Evolutionary conservation across 2,888 invertebrate genomes (phyloP).

Genomic region (Sesia bembeciformis): DNA sequence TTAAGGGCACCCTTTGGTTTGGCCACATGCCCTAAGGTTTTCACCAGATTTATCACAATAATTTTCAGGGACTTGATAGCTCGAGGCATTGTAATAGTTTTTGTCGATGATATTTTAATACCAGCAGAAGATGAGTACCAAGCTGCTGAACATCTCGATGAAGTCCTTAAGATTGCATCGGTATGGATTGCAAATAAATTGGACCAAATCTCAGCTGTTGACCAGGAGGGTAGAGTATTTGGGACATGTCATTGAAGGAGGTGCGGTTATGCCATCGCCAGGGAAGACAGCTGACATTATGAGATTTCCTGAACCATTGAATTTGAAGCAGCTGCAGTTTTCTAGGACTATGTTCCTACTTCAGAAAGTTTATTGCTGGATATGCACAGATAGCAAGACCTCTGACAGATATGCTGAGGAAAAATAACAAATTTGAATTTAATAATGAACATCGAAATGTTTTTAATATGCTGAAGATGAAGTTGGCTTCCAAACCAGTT

Average conservation of each 20-base stretch:
- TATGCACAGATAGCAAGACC: conserved; percentile 15
- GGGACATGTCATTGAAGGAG: conserved; percentile 12
- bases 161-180: conserved; percentile 9
- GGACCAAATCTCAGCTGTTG: neutral
- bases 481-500: conserved; percentile 10
- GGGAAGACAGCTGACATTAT: conserved; percentile 12
- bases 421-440: conserved; percentile 10
- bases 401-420: conserved; percentile 14
- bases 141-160: conserved; percentile 5
- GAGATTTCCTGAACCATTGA: conserved; percentile 9
- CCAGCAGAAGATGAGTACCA: conserved; percentile 6
- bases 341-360: conserved; percentile 11
- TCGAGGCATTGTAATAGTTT: conserved; percentile 8
- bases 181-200: conserved; percentile 11
- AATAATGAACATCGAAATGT: conserved; percentile 5
- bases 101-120: conserved; percentile 10
- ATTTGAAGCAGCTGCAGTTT: conserved; percentile 10
- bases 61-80: conserved; percentile 19
- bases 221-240: conserved; percentile 16
- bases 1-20: conserved; percentile 38
- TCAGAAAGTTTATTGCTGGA: conserved; percentile 11
- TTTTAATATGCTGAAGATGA: conserved; percentile 15
- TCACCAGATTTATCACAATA: conserved; percentile 23
- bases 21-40: conserved; percentile 29
- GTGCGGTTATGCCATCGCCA: conserved; percentile 9